These are phyloP conservation scores for Clarias magur DNA, from an alignment of 2,113 vertebrate species.

Conservation along the genomic window DNA sequence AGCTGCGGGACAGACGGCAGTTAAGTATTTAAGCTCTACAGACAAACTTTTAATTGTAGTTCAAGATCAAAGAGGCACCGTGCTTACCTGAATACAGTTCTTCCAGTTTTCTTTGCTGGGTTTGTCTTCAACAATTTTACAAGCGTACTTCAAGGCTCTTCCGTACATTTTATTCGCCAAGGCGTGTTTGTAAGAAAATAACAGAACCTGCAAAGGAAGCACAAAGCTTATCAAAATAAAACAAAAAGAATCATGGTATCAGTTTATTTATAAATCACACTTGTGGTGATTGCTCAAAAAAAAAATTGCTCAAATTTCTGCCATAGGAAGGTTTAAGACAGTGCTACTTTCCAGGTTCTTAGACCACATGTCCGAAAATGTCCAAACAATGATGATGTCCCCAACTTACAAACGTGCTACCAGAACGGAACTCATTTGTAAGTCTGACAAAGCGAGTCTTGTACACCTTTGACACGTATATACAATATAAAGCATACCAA, in stretches of 20 bases:
- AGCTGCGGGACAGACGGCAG: slow-evolving; percentile 69
- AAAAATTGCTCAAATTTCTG: no score
- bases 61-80: background rate
- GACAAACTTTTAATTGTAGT: background rate
- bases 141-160: slow-evolving; percentile 91
- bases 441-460: no score
- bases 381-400: no score
- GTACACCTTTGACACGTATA: no score
- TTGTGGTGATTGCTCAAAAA: no score
- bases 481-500: no score
- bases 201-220: slow-evolving; percentile 79
- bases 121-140: slow-evolving; percentile 94
- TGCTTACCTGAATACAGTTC: slow-evolving; percentile 90
- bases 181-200: slow-evolving; percentile 96
- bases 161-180: slow-evolving; percentile 93
- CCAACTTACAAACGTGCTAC: no score
- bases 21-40: background rate
- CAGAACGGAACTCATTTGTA: no score
- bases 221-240: background rate
- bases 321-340: no score
- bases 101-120: slow-evolving; percentile 94
- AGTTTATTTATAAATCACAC: background rate
- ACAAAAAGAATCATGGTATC: background rate
- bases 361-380: no score
- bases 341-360: no score